Percentiles rank a stretch among this genome's conserved stretches.
Evolutionary conservation across 1,140 invertebrate genomes (phyloP).

Genomic region (Drosophila tristis): DNA sequence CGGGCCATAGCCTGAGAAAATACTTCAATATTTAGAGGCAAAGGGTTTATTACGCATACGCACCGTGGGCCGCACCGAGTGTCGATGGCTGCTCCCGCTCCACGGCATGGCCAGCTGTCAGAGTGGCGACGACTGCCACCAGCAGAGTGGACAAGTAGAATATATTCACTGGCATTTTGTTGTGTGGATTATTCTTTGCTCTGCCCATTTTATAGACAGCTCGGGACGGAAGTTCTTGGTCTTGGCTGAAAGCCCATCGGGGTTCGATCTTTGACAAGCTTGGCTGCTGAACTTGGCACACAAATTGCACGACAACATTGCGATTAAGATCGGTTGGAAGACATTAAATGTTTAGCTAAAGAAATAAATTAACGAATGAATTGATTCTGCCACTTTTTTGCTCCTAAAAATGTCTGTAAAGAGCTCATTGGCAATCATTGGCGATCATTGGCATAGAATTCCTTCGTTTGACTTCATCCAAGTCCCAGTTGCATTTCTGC

Average conservation of each 20-base stretch:
- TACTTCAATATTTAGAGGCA: neutral
- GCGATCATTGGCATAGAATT: too few species aligned
- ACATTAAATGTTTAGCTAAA: neutral
- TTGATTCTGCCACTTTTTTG: too few species aligned
- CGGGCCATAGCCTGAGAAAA: constrained; percentile 47
- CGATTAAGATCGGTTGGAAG: constrained; percentile 6
- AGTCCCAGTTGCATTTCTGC: too few species aligned
- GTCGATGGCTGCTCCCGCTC: constrained; percentile 9
- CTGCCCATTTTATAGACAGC: constrained; percentile 38
- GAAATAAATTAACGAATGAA: neutral
- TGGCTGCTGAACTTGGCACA: neutral
- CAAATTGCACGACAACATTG: constrained; percentile 16
- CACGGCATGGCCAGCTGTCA: neutral
- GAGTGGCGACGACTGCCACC: neutral
- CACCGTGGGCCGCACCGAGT: constrained; percentile 29
- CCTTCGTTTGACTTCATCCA: too few species aligned
- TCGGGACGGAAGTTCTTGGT: constrained; percentile 47
- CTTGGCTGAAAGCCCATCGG: constrained; percentile 60
- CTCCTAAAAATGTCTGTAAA: too few species aligned
- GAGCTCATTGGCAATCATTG: too few species aligned
- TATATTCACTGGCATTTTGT: constrained; percentile 33
- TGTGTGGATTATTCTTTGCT: neutral
- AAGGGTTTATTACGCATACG: constrained; percentile 34
- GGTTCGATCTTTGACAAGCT: constrained; percentile 37
- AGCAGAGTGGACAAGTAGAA: constrained; percentile 19